These are phyloP conservation scores for Macrocentrus cingulum DNA, from an alignment of 1,140 invertebrate species.

Conservation along the genomic window DNA sequence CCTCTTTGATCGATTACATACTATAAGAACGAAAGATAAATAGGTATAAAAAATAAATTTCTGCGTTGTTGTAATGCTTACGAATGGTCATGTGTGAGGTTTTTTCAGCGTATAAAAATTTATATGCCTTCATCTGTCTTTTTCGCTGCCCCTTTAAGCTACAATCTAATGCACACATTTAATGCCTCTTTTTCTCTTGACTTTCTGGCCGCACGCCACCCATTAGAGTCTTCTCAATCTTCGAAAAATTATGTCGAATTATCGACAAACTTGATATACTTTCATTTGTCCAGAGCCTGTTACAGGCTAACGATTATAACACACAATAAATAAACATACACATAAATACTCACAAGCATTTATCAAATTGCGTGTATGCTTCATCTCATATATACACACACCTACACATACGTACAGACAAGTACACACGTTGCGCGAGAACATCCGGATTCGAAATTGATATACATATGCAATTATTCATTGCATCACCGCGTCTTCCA, in stretches of 20 bases:
- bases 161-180: too few relatives aligned
- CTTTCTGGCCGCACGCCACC: conserved; percentile 28
- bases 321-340: conserved; percentile 7
- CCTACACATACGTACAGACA: not conserved
- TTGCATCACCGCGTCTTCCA: conserved; percentile 30
- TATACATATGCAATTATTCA: conserved; percentile 17
- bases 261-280: conserved; percentile 33
- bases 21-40: too few relatives aligned
- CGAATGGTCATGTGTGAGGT: too few relatives aligned
- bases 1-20: too few relatives aligned
- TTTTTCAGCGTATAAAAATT: too few relatives aligned
- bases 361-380: not conserved
- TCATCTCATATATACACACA: not conserved
- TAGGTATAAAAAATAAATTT: too few relatives aligned
- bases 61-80: too few relatives aligned
- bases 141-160: too few relatives aligned
- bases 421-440: conserved; percentile 9
- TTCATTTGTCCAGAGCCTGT: conserved; percentile 5
- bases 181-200: too few relatives aligned
- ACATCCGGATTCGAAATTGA: conserved; percentile 20
- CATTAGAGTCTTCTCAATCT: conserved; percentile 26
- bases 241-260: conserved; percentile 33
- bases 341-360: conserved; percentile 10
- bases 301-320: conserved; percentile 8
- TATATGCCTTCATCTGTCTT: too few relatives aligned